Base-by-base conservation (phyloP, 2,797 vertebrate species). In the Naso thynnoides region DNA sequence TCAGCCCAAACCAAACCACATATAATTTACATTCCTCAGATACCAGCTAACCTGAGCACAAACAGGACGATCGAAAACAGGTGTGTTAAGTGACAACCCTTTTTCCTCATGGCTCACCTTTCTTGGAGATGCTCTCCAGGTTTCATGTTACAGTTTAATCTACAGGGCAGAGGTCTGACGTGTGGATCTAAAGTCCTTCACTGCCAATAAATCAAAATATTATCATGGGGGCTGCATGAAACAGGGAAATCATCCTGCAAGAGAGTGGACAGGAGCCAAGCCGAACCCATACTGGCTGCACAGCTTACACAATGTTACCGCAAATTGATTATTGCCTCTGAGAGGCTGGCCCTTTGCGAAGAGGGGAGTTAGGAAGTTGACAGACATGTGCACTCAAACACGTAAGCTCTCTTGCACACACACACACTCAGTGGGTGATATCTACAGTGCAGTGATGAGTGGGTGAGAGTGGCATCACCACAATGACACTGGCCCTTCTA, bases 1-100 rank as follows among this genome's bases (percentile, higher is more conserved):
- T 85, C 86, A 79, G 78, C 76, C 76, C 76, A 71, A 90, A 91
- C 82, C 73, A 85, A 89, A 92, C 81, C 90, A 87, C 91, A 82
- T 92, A 85, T 92, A 93, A 94, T 95, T 95, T 94, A 92, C 92
- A 94, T 95, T 95, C 94, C 88, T 91, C 63, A 82, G 89, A 93
- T 94, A 84, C 87, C 92, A 82, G 88, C 92, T 88, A 91, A 93
- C 90, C 86, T 90, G 88, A 89, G 86, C 85, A 78, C 90, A 93
- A 91, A 93, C 86, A 88, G 86, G 70, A 77, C 78, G 73, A 93
- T 93, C 45, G 47, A 89, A 94, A 95, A 92, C 94, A 94, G 92
- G 93, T 95, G 93, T 93, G 92, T 88, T 85, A 26, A 57, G 76
- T 36, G 29, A 83, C 75, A 52, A 31, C 52, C 68, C 59, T 5